Conservation (phyloP, 1,140 invertebrate genomes). For the Drosophila pallidifrons region DNA sequence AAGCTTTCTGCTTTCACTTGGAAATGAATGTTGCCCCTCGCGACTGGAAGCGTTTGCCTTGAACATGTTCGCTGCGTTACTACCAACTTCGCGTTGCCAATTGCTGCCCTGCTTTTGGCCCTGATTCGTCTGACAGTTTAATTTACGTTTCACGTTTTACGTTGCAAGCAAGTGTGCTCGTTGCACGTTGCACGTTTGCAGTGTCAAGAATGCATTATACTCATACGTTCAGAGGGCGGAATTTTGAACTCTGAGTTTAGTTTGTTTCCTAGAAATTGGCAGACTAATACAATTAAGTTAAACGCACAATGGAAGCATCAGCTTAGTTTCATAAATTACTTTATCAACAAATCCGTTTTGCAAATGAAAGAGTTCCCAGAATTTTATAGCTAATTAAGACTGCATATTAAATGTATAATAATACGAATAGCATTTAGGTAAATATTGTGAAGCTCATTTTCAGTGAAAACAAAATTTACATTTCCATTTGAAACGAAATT, state of each 20-base stretch:
- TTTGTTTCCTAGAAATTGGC: constrained; percentile 12
- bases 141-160: constrained; percentile 7
- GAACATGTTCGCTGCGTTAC: constrained; percentile 8
- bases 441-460: too few species aligned
- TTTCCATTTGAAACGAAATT: too few species aligned
- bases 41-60: constrained; percentile 12
- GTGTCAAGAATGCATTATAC: too few species aligned
- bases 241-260: background rate
- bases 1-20: constrained; percentile 38
- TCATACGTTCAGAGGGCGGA: too few species aligned
- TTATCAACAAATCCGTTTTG: background rate
- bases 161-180: background rate
- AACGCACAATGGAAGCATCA: background rate
- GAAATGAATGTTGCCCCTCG: background rate
- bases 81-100: constrained; percentile 27
- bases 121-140: background rate
- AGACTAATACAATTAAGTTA: constrained; percentile 3
- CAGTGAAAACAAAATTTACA: too few species aligned
- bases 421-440: background rate
- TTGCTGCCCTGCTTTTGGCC: constrained; percentile 1
- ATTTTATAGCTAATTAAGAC: background rate
- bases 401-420: background rate
- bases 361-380: background rate
- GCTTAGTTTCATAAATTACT: background rate
- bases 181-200: background rate